A percentile compares a stretch with the other conserved stretches of the same genome.
These are phyloP conservation scores for Caranx melampygus DNA, from an alignment of 2,113 vertebrate genomes.

Conservation along the genomic window DNA sequence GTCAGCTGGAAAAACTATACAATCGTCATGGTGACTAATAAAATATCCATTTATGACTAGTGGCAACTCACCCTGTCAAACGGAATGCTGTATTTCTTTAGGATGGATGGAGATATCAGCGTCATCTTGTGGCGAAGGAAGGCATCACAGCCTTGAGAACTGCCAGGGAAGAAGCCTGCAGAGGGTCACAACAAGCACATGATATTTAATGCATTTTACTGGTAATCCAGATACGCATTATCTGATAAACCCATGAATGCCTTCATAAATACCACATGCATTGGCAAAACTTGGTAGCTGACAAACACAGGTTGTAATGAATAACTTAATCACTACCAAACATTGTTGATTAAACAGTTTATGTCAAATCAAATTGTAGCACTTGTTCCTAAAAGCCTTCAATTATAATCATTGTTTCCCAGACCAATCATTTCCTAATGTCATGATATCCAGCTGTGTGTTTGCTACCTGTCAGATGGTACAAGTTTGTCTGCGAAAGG, in stretches of 20 bases:
- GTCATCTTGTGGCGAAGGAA: conserved; percentile 99
- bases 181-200: background rate
- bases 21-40: background rate
- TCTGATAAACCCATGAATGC: background rate
- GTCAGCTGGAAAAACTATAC: no score
- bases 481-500: background rate
- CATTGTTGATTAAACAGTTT: background rate
- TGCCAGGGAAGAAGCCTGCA: conserved; percentile 96
- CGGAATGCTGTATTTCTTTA: conserved; percentile 97
- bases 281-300: background rate
- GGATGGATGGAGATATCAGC: conserved; percentile 95
- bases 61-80: conserved; percentile 91
- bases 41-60: background rate
- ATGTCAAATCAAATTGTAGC: background rate
- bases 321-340: background rate
- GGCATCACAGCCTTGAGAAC: conserved; percentile 97
- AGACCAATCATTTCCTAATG: no score
- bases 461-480: background rate
- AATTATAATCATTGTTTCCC: conserved; percentile 19
- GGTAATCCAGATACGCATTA: background rate
- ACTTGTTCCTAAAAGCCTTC: conserved; percentile 19
- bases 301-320: background rate
- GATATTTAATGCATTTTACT: background rate
- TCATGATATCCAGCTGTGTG: background rate
- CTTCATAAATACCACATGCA: background rate